Base-by-base conservation (phyloP, 2,113 vertebrate genomes). In the Anarhynchus alexandrinus region DNA sequence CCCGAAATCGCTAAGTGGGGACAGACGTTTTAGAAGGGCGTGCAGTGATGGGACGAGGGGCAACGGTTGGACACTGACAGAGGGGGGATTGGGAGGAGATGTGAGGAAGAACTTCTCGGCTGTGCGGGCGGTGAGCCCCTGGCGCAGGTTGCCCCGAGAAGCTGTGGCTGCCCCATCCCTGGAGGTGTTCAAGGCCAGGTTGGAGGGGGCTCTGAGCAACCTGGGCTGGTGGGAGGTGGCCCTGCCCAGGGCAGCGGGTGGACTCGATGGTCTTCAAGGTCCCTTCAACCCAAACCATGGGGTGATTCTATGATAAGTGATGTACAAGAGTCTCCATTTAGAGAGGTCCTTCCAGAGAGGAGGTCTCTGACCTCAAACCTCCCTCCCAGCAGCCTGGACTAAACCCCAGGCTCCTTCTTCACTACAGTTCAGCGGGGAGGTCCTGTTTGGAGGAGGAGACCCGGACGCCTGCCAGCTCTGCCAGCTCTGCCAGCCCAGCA, bases 321-420 rank as follows among this genome's bases (percentile, higher is more conserved):
- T 3, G 1, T 1, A 9, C 43, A 22, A 26, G 30, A 1, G 2
- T 9, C 66, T 59, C 36, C 29, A 1, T 32, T 22, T 26, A 17
- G 36, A 21, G 29, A 17, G 32, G 17, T 26, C 40, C 40, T 47
- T 36, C 38, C 49, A 2, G 10, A 5, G 30, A 20, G 30, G 8
- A 6, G 25, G 19, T 8, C 52, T 7, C 72, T 19, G 43, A 38
- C 47, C 83, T 23, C 4, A 2, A 17, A 11, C 2, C 16, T 54
- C 40, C 70, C 49, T 38, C 9, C 82, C 69, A 25, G 38, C 34
- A 25, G 22, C 70, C 51, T 6, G 62, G 61, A 58, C 10, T 6
- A 8, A 40, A 49, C 18, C 5, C n/a, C 52, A 14, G 61, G 29
- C n/a, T 49, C 43, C 42, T 27, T 16, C 32, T 16, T 26, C 38